Evolutionary conservation across 2,113 vertebrate species (phyloP), one percentile per base, ranked within the genome.

Genomic region (Corydoras sp.): DNA sequence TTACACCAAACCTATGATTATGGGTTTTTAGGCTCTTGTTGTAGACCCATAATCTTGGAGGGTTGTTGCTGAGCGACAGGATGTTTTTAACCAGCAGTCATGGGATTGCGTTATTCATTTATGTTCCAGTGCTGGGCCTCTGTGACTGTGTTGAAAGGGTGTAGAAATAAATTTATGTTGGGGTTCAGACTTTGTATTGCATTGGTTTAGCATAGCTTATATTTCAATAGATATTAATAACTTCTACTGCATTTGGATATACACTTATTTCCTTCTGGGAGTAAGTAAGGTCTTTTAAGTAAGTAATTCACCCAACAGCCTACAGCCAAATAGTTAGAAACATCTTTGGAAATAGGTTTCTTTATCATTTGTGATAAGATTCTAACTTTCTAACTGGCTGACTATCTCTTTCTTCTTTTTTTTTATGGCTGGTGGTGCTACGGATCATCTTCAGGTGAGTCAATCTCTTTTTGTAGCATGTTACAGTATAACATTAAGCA

Each of bases 1-100:
- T 72, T 71, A 77, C 73, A 77, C 62, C 73, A 50, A 77, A 50
- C 71, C 58, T 64, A 5, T 81, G 76, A 81, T 81, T 77, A 73
- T 62, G 68, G 75, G 73, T 60, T 79, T 56, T 64, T 59, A 72
- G 71, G 49, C 12, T 10, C 71, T 60, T 65, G 77, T 65, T 62
- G 75, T 75, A 76, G 73, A 76, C 73, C 77, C 68, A 56, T 77
- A 65, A 77, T 77, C 79, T 75, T 48, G 53, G 53, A 68, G 72
- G 59, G 11, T 35, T 30, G 66, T 70, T 74, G 75, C 70, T 55
- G 58, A 62, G 72, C 14, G 73, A 71, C 70, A 68, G 70, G 75
- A 73, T 76, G 73, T 81, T 79, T 78, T 74, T 73, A 59, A 31
- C 56, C 54, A 9, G 74, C 72, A 72, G 51, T 60, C 62, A 74